Evolutionary conservation across 2,888 invertebrate genomes (phyloP).

Genomic region (Suillia variegata): DNA sequence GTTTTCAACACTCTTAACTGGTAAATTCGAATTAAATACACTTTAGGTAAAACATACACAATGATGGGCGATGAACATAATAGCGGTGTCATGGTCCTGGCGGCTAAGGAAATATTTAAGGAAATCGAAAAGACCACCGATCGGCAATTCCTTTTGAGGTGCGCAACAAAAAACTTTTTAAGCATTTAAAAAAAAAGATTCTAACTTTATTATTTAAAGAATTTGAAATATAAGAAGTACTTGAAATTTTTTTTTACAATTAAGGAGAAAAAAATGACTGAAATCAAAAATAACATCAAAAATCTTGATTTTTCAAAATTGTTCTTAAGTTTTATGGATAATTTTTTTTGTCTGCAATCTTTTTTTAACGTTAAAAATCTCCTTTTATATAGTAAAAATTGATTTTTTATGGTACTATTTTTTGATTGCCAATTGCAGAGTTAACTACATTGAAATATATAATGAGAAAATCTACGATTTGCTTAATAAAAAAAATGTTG

Average conservation of each 20-base stretch:
- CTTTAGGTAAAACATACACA: slow-evolving; percentile 73
- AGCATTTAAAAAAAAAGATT: no score
- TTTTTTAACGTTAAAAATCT: not conserved
- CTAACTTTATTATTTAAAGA: no score
- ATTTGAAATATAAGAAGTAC: no score
- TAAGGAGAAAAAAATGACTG: no score
- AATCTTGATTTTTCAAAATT: no score
- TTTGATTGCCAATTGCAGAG: slow-evolving; percentile 61
- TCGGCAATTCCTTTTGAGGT: slow-evolving; percentile 73
- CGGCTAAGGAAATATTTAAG: slow-evolving; percentile 74
- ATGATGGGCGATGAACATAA: slow-evolving; percentile 75
- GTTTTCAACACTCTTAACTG: no score
- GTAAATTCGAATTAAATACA: no score
- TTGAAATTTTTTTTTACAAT: slow-evolving; percentile 1
- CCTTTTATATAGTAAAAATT: no score
- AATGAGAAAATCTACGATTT: slow-evolving; percentile 84
- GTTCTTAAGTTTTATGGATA: no score
- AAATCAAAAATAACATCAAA: no score
- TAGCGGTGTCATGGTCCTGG: slow-evolving; percentile 76
- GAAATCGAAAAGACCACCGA: slow-evolving; percentile 66
- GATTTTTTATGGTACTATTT: not conserved
- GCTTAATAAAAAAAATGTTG: slow-evolving; percentile 66
- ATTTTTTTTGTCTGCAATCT: no score
- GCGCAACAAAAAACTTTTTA: no score
- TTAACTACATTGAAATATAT: slow-evolving; percentile 87